Evolutionary conservation across 2,113 vertebrate genomes (phyloP).

Genomic region (Rynchops niger): DNA sequence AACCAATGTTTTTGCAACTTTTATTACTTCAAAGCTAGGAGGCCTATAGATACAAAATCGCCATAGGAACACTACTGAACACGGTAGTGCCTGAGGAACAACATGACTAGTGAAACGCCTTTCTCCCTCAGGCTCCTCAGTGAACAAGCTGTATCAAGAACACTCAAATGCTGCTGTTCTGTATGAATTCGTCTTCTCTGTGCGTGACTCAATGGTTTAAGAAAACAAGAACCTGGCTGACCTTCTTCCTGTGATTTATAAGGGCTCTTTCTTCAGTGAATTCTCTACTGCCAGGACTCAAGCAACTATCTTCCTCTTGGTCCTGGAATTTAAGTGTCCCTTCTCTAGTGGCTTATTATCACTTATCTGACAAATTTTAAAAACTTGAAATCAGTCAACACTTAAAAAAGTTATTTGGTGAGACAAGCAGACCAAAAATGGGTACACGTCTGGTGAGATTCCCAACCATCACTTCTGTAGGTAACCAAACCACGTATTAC

Average conservation of each 20-base stretch:
- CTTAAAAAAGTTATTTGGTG: not conserved
- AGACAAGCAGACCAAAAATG: not conserved
- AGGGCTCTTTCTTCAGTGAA: not conserved
- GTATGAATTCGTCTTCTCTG: not conserved
- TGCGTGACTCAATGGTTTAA: not conserved
- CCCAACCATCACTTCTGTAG: not conserved
- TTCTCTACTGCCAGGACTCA: not conserved
- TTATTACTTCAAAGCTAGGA: not conserved
- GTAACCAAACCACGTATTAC: not conserved
- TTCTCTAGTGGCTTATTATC: not conserved
- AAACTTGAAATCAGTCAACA: not conserved
- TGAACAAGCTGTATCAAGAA: not conserved
- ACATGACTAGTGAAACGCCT: not conserved
- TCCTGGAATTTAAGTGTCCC: not conserved
- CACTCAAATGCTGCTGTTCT: not conserved
- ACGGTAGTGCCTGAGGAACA: not conserved
- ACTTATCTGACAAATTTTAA: not conserved
- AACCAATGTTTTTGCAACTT: not conserved
- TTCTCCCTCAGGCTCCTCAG: not conserved
- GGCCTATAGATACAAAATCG: not conserved
- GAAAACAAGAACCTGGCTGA: not conserved
- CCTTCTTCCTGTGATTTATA: not conserved
- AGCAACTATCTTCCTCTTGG: not conserved
- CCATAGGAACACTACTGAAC: not conserved
- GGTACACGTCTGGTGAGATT: not conserved